Evolutionary conservation across 2,888 invertebrate genomes (phyloP).

Genomic region (Spisula solida): DNA sequence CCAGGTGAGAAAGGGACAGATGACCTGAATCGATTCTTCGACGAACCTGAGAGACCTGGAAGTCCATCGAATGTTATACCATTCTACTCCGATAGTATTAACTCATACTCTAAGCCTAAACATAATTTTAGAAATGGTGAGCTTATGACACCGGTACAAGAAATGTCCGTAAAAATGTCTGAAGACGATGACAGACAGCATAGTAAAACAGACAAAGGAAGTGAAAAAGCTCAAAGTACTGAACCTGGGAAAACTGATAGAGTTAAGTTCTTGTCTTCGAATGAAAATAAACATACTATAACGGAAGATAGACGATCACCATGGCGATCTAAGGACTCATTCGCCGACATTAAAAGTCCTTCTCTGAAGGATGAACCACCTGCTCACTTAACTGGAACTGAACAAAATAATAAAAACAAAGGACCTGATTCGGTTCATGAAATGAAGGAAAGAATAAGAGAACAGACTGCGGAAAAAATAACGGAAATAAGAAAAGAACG

Average conservation of each 20-base stretch:
- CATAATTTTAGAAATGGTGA: conserved; percentile 56
- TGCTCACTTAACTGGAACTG: conserved; percentile 2
- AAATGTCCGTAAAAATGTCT: conserved; percentile 56
- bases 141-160: conserved; percentile 62
- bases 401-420: conserved; percentile 10
- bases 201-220: conserved; percentile 41
- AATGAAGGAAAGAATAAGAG: conserved; percentile 56
- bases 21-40: conserved; percentile 66
- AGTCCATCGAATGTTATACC: conserved; percentile 56
- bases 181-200: conserved; percentile 45
- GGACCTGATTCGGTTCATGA: conserved; percentile 45
- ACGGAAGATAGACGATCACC: conserved; percentile 61
- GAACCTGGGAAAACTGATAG: too few species aligned
- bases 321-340: conserved; percentile 42
- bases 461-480: conserved; percentile 53
- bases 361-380: conserved; percentile 45
- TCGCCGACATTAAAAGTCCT: conserved; percentile 12
- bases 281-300: conserved; percentile 60
- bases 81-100: conserved; percentile 58
- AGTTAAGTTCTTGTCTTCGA: conserved; percentile 45
- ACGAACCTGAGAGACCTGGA: conserved; percentile 60
- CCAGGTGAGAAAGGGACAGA: conserved; percentile 28
- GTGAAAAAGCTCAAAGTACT: conserved; percentile 28
- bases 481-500: conserved; percentile 26
- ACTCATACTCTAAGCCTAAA: conserved; percentile 58